Conservation (phyloP, 2,113 vertebrate genomes). For the Suncus etruscus region DNA sequence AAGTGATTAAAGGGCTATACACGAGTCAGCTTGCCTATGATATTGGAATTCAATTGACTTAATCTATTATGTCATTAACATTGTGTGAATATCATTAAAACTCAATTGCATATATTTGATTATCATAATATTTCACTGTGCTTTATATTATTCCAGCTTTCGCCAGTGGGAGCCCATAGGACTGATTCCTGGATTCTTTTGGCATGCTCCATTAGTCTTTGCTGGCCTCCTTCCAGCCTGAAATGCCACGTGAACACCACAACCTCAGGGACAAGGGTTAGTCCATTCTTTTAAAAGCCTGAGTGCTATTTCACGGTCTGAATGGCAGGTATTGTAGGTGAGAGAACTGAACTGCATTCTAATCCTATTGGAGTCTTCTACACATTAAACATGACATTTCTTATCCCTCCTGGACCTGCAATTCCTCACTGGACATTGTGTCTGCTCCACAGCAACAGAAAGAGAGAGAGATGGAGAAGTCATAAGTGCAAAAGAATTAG, state of each 20-base stretch:
- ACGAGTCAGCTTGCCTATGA: neutral
- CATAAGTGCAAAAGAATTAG: neutral
- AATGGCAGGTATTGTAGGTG: neutral
- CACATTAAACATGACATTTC: neutral
- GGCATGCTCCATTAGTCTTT: neutral
- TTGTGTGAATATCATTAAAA: slow-evolving; percentile 1
- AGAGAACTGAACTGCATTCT: neutral
- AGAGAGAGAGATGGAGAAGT: neutral
- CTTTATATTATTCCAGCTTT: slow-evolving; percentile 25
- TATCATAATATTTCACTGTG: slow-evolving; percentile 40
- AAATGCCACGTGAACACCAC: neutral
- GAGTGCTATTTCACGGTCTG: neutral
- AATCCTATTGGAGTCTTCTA: neutral
- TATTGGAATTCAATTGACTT: neutral
- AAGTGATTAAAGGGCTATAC: no score
- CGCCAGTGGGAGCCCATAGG: neutral
- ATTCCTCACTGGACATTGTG: neutral
- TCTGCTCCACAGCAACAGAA: neutral
- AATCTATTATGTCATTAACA: slow-evolving; percentile 19
- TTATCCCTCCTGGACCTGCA: neutral
- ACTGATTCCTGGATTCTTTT: neutral
- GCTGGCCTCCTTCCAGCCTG: neutral
- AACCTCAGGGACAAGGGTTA: neutral
- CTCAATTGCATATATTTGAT: neutral
- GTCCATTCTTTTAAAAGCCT: neutral